Percentiles rank a stretch among this genome's conserved stretches.
Evolutionary conservation across 1,140 invertebrate genomes (phyloP).

Genomic region (Trichogramma pretiosum): DNA sequence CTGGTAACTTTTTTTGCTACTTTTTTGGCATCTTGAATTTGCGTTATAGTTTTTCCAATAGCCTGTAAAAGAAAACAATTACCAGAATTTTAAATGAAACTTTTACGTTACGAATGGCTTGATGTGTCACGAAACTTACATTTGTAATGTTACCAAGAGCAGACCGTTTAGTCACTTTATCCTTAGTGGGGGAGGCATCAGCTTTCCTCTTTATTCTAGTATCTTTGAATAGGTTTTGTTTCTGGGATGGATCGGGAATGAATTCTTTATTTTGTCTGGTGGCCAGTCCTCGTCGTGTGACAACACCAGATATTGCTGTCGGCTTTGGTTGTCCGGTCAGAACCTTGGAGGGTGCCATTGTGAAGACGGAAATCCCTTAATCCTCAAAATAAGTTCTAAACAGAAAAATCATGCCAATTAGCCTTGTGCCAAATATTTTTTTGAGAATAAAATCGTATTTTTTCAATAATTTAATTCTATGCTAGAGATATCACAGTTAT

Average conservation of each 20-base stretch:
- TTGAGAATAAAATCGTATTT: too few species aligned
- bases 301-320: conserved; percentile 34
- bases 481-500: too few species aligned
- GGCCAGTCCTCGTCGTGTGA: conserved; percentile 34
- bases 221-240: conserved; percentile 28
- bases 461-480: too few species aligned
- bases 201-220: conserved; percentile 45
- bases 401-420: too few species aligned
- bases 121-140: conserved; percentile 41
- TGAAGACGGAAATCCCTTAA: conserved; percentile 2
- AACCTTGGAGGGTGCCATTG: conserved; percentile 53
- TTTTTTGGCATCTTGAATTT: conserved; percentile 32
- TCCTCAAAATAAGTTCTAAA: conserved; percentile 2
- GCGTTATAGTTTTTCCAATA: conserved; percentile 32
- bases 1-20: conserved; percentile 22
- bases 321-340: conserved; percentile 41
- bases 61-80: conserved; percentile 25
- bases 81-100: neutral
- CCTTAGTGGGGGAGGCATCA: conserved; percentile 43
- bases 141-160: conserved; percentile 73
- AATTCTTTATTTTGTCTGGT: conserved; percentile 39
- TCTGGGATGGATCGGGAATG: conserved; percentile 8
- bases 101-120: neutral
- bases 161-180: conserved; percentile 53
- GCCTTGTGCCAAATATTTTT: too few species aligned